Percentiles rank a stretch among this genome's conserved stretches.
These are phyloP conservation scores for Tachina fera DNA, from an alignment of 2,888 invertebrate species.

Conservation along the genomic window DNA sequence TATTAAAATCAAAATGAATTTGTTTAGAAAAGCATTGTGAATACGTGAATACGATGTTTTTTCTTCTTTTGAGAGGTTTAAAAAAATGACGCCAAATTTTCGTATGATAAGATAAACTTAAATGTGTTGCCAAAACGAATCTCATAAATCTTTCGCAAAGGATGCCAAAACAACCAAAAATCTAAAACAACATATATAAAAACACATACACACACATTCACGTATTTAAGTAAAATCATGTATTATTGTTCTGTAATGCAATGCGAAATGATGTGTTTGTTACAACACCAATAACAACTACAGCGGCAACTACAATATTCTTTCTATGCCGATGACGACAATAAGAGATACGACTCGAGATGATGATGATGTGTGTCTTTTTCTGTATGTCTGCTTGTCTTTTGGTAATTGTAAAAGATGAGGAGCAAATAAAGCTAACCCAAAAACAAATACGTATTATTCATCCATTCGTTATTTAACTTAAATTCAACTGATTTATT, in stretches of 20 bases:
- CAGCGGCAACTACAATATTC: conserved; percentile 44
- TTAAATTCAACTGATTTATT: conserved; percentile 81
- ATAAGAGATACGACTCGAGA: conserved; percentile 51
- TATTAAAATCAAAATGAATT: conserved; percentile 40
- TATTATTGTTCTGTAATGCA: conserved; percentile 72
- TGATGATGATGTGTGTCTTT: conserved; percentile 66
- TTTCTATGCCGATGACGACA: conserved; percentile 58
- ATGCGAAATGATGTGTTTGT: conserved; percentile 71
- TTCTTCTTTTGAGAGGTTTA: conserved; percentile 42
- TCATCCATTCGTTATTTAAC: conserved; percentile 74
- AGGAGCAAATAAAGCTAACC: conserved; percentile 54
- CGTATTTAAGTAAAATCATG: conserved; percentile 62
- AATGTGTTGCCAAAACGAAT: conserved; percentile 82
- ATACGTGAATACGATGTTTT: conserved; percentile 45
- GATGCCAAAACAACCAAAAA: conserved; percentile 77
- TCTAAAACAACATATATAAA: conserved; percentile 43
- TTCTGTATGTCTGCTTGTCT: conserved; percentile 20
- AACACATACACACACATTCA: conserved; percentile 46
- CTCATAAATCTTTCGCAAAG: conserved; percentile 83
- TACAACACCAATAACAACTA: conserved; percentile 57
- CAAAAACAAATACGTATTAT: conserved; percentile 57
- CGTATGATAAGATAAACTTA: conserved; percentile 82
- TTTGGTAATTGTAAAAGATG: conserved; percentile 56
- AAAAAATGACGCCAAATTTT: conserved; percentile 81
- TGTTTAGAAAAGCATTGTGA: conserved; percentile 44